Evolutionary conservation across 2,113 vertebrate species (phyloP), one percentile per base, ranked within the genome.

Genomic region (Epinephelus moara): DNA sequence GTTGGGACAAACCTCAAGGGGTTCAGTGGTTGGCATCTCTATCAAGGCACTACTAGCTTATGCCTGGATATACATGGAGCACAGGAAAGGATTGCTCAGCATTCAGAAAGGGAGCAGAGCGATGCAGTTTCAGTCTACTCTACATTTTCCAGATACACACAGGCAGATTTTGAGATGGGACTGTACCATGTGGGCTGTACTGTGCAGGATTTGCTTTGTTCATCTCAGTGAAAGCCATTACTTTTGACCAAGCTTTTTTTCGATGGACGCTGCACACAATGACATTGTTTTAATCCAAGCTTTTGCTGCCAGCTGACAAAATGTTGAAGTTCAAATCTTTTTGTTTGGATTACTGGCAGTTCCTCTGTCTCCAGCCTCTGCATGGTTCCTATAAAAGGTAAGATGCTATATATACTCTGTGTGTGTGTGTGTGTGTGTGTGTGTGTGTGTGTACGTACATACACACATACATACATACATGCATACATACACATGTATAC

Each of bases 341-440:
- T 85, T 99, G 98, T 95, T 94, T 98, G 97, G 98, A 99, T 96
- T 99, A 98, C 91, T 99, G 98, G 98, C 97, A 98, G 93, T 97
- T 99, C 88, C 95, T 99, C 69, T 99, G 98, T 94, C 95, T 99
- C 12, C 98, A 98, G 94, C 98, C 97, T 50, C 96, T 98, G 73
- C 95, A 96, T 3, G 96, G 96, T 47, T 96, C 97, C 95, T 98
- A 98, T 94, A 98, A 94, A 94, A 97, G 97, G 98, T 99, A 97
- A 94, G 97, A 1, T 59, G 77, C n/a, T 50, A 12, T 60, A 42
- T 42, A 42, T 10, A 42, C 40, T 42, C 3, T 42, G 40, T 42
- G 40, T 42, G 40, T 42, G 40, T 42, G 8, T 42, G 40, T 42
- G 6, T 42, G 6, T 42, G 30, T 30, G 30, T 30, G 30, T 30